A percentile compares a stretch with the other conserved stretches of the same genome.
These are phyloP conservation scores for Atta texana DNA, from an alignment of 1,140 invertebrate species.

Conservation along the genomic window DNA sequence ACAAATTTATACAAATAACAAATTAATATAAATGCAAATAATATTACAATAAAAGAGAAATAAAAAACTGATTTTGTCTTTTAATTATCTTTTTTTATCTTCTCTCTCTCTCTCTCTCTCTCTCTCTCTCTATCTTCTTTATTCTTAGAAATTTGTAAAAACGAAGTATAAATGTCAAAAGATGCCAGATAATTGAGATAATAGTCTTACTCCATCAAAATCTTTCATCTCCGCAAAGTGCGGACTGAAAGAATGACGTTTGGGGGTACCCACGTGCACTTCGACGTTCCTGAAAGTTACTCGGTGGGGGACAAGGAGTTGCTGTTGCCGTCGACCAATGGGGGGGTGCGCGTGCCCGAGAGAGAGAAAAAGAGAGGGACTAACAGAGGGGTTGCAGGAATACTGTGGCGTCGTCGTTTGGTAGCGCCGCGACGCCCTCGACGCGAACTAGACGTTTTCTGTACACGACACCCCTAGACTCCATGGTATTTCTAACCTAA, in stretches of 20 bases:
- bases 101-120: too few relatives aligned
- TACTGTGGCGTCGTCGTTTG: conserved; percentile 68
- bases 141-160: not conserved
- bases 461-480: conserved; percentile 43
- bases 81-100: not conserved
- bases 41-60: not conserved
- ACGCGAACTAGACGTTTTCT: conserved; percentile 72
- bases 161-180: not conserved
- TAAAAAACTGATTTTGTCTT: not conserved
- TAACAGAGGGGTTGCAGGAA: conserved; percentile 64
- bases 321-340: conserved; percentile 54
- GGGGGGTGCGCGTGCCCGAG: conserved; percentile 61
- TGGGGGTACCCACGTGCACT: conserved; percentile 17
- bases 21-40: conserved; percentile 2
- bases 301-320: conserved; percentile 30
- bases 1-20: not conserved
- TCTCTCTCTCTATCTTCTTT: not conserved
- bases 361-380: conserved; percentile 61
- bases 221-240: not conserved
- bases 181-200: not conserved
- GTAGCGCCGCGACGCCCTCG: conserved; percentile 73
- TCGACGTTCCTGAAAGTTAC: conserved; percentile 49
- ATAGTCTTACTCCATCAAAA: not conserved
- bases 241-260: not conserved
- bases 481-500: conserved; percentile 72